Conservation (phyloP, 2,888 invertebrate genomes). For the Tribolium freemani region DNA sequence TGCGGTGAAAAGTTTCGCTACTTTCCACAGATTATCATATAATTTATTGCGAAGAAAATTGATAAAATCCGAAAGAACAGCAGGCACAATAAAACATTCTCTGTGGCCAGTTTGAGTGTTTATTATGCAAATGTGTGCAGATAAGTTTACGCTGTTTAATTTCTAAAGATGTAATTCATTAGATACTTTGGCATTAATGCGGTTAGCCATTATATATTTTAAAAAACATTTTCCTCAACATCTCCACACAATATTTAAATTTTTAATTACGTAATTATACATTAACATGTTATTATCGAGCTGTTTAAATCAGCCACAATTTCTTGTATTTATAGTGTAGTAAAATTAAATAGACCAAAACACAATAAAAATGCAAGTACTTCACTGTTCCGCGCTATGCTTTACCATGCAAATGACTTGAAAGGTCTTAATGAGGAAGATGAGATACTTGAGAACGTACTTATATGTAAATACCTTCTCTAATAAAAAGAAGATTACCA, state of each 20-base stretch:
- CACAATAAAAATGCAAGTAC: conserved; percentile 39
- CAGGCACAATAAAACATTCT: not conserved
- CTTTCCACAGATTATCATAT: too few relatives aligned
- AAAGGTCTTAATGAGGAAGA: conserved; percentile 38
- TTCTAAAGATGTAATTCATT: conserved; percentile 52
- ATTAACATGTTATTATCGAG: conserved; percentile 36
- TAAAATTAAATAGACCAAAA: conserved; percentile 46
- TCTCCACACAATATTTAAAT: conserved; percentile 21
- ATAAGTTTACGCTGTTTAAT: conserved; percentile 15
- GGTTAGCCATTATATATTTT: conserved; percentile 3
- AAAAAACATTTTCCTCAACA: conserved; percentile 4
- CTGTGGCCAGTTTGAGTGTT: not conserved
- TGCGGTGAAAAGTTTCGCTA: too few relatives aligned
- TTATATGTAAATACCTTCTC: conserved; percentile 39
- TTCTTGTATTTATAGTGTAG: conserved; percentile 43
- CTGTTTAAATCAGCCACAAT: conserved; percentile 33
- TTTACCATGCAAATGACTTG: conserved; percentile 42
- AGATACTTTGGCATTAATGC: conserved; percentile 17
- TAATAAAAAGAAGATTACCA: conserved; percentile 33
- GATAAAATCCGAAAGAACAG: not conserved
- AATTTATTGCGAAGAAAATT: not conserved
- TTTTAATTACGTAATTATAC: conserved; percentile 31
- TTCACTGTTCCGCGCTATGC: conserved; percentile 40
- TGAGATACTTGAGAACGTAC: conserved; percentile 40
- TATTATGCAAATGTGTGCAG: not conserved